A percentile compares a stretch with the other conserved stretches of the same genome.
These are phyloP conservation scores for Pyrgilauda ruficollis DNA, from an alignment of 2,113 vertebrate species.

Conservation along the genomic window DNA sequence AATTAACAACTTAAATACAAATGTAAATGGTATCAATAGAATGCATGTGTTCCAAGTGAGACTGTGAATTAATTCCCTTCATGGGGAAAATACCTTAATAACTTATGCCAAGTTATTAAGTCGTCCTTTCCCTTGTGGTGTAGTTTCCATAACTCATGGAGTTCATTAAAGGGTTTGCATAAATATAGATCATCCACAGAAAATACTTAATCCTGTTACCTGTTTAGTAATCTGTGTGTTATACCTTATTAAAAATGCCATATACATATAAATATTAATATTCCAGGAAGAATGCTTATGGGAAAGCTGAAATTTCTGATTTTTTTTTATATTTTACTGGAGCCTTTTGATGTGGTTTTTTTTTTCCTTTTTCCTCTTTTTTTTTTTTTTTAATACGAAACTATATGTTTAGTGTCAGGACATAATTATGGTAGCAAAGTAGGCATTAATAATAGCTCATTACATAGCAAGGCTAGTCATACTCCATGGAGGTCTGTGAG, in stretches of 20 bases:
- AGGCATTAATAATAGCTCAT: not conserved
- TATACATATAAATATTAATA: constrained; percentile 24
- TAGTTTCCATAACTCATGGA: not conserved
- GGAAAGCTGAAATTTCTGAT: not conserved
- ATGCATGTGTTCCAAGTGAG: not conserved
- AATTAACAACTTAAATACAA: constrained; percentile 5
- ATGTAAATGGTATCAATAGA: not conserved
- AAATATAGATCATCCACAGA: not conserved
- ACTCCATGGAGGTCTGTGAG: not conserved
- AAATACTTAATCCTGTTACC: constrained; percentile 19
- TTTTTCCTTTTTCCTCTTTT: rapidly evolving
- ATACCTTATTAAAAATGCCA: not conserved
- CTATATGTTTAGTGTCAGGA: not conserved
- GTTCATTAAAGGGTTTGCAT: constrained; percentile 35
- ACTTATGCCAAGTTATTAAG: constrained; percentile 43
- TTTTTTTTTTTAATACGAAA: not conserved
- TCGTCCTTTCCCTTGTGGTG: constrained; percentile 25
- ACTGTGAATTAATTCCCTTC: constrained; percentile 39
- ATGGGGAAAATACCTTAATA: constrained; percentile 22
- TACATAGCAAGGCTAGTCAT: not conserved
- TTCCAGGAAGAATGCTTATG: not conserved
- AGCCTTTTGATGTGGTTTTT: not conserved
- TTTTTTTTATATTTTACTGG: not conserved
- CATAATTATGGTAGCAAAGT: not conserved
- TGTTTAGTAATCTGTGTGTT: not conserved